A percentile compares a stretch with the other conserved stretches of the same genome.
phyloP scores from a whole-genome alignment of 2,888 invertebrate species.

The Antheraea yamamai region DNA sequence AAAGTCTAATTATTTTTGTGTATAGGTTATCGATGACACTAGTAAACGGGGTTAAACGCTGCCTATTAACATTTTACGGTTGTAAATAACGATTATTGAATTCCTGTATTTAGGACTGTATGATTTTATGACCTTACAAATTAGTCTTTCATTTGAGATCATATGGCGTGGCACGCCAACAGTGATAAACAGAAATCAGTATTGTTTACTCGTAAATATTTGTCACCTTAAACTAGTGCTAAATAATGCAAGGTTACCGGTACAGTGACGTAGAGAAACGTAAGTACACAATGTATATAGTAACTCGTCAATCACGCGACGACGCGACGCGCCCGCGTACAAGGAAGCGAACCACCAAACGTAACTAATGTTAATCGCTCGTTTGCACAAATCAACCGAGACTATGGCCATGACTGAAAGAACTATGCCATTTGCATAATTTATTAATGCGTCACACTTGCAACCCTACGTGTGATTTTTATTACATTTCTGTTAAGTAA shows the following conservation, averaged over 20 bases:
- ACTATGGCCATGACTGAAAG: constrained; percentile 46
- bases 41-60: constrained; percentile 43
- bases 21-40: constrained; percentile 38
- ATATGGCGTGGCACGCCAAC: constrained; percentile 8
- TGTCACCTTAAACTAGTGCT: constrained; percentile 38
- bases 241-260: constrained; percentile 39
- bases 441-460: neutral
- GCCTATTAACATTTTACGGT: constrained; percentile 34
- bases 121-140: constrained; percentile 1
- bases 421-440: constrained; percentile 29
- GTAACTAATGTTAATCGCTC: constrained; percentile 64
- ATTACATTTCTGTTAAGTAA: neutral
- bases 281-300: constrained; percentile 38
- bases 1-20: constrained; percentile 37
- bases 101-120: neutral
- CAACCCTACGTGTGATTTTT: neutral
- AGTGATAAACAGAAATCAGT: constrained; percentile 23
- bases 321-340: constrained; percentile 46
- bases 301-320: constrained; percentile 55
- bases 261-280: constrained; percentile 40
- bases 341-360: constrained; percentile 59
- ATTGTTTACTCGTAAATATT: constrained; percentile 35
- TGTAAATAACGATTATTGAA: constrained; percentile 5
- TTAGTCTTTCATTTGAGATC: constrained; percentile 10
- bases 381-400: constrained; percentile 52